Base-by-base conservation (phyloP, 2,888 invertebrate species). In the Therioaphis trifolii region DNA sequence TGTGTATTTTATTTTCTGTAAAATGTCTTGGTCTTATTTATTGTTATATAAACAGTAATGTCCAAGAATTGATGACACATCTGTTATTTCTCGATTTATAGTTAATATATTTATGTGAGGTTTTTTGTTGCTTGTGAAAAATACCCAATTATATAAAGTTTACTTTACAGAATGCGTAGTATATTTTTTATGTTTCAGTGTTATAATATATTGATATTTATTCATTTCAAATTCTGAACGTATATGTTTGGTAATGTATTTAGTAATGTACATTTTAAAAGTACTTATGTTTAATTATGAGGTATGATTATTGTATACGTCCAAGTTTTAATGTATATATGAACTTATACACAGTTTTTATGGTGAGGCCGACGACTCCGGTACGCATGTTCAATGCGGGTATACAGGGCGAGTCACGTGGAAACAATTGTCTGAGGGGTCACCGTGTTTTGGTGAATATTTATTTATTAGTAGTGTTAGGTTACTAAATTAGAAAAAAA, bases 381-480 rank as follows among this genome's bases (percentile, higher is more conserved):
- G 46, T 76, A 29, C 43, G n/a, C 12, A 43, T 75, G 43, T 61
- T 43, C 27, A n/a, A 77, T 77, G 77, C 77, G 77, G 77, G 77
- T 43, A 66, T 49, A 77, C 29, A 76, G 75, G 75, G 75, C 75
- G 75, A 76, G 61, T 61, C 7, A 14, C 14, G 27, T 77, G 15
- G 49, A 66, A 46, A 77, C 29, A 55, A 55, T 75, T 75, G 15
- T 18, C 12, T 2, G 61, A 61, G 11, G 43, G 58, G 61, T 76
- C 75, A 76, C 61, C 61, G 61, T n/a, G 43, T 76, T 61, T 61
- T 18, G 21, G 40, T 61, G 2, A 43, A 21, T 35, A 35, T 35
- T 40, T 9, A 43, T 15, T 27, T 61, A 43, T 61, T 76, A 61
- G 18, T 61, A 58, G n/a, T 61, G 27, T 61, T 61, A 75, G 43